phyloP scores from a whole-genome alignment of 2,888 invertebrate species.

The Cyrtodaria siliqua region DNA sequence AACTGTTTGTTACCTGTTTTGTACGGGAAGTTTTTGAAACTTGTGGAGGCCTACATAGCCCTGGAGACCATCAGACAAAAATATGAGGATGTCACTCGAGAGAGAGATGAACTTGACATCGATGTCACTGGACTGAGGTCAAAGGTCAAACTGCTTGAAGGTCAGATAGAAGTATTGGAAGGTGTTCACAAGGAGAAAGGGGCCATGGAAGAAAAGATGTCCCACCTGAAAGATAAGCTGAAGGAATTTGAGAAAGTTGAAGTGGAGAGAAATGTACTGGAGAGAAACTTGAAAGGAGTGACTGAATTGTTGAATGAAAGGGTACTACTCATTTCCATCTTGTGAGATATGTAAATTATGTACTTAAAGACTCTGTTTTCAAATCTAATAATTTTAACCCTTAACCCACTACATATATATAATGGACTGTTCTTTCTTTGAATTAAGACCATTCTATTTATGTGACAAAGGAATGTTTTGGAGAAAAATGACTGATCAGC shows the following conservation, averaged over 20 bases:
- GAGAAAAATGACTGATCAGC: too few relatives aligned
- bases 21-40: constrained; percentile 45
- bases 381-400: too few relatives aligned
- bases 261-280: constrained; percentile 66
- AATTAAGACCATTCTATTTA: too few relatives aligned
- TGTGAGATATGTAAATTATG: too few relatives aligned
- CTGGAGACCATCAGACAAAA: constrained; percentile 46
- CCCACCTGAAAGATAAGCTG: constrained; percentile 61
- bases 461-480: too few relatives aligned
- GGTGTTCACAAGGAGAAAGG: constrained; percentile 55
- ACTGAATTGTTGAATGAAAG: constrained; percentile 71
- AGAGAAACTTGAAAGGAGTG: constrained; percentile 68
- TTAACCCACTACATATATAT: too few relatives aligned
- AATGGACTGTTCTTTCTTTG: too few relatives aligned
- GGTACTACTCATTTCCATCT: too few relatives aligned
- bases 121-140: constrained; percentile 55
- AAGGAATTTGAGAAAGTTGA: constrained; percentile 56
- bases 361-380: too few relatives aligned
- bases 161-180: constrained; percentile 51
- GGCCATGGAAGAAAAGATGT: constrained; percentile 55
- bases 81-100: constrained; percentile 49
- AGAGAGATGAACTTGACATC: constrained; percentile 70
- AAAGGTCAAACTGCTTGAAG: constrained; percentile 57
- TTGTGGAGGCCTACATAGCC: constrained; percentile 53
- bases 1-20: neutral